Base-by-base conservation (phyloP, 2,888 invertebrate genomes). In the Thecocarcelia acutangulata region DNA sequence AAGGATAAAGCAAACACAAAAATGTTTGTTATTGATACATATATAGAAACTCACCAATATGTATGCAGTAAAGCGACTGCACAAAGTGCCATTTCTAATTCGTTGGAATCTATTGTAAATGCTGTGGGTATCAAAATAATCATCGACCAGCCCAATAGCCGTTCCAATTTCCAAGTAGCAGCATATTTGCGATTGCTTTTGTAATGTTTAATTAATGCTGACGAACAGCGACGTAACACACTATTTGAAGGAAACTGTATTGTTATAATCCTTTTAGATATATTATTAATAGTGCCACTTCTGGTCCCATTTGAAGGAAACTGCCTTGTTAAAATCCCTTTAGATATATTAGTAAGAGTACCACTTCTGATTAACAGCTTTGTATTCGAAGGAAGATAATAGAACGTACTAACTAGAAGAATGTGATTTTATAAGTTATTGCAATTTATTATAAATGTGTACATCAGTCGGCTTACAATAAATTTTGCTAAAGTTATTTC, bases 101-200 rank as follows among this genome's bases (percentile, higher is more conserved):
- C 69, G 37, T 77, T 73, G 0, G 81, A 81, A 17, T 81, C 44
- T 24, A 73, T 19, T 8, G 28, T 28, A 58, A 81, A 81, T 11
- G 63, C 44, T 11, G 19, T 11, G 11, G 77, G 81, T 46, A 81
- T 73, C 12, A 77, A 37, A 11, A 74, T 13, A 11, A 52, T 4
- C 8, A 81, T 44, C 15, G 64, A 24, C 48, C 73, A 66, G 15
- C 73, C 68, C 15, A 73, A 21, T 12, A 77, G 24, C 15, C 77
- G 69, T 77, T 81, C 77, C 1, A 58, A 42, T 46, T 74, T 77
- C 81, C 81, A 81, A 12, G 40, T 69, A 6, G 17, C 50, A 0
- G 63, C 58, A 58, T 58, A 77, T 52, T 59, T 74, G 8, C 77
- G 77, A 33, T 73, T 81, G 21, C 69, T 73, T 73, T 77, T 2